Evolutionary conservation across 1,140 invertebrate genomes (phyloP), one percentile per base, ranked within the genome.

Genomic region (Apocrypta bakeri): DNA sequence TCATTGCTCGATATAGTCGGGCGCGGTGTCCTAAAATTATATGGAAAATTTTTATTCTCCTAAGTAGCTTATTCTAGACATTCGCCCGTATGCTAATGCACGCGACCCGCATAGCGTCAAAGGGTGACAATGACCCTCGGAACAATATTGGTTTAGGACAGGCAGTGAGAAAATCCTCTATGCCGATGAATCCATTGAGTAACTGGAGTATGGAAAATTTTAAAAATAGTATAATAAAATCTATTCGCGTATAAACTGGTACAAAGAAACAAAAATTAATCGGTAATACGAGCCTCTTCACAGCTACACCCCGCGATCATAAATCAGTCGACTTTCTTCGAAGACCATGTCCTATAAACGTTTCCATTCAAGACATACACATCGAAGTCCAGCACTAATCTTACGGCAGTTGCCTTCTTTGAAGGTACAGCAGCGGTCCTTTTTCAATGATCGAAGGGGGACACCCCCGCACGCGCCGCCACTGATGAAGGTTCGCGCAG

Each of bases 391-490:
- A 69, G 31, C n/a, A 81, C 71, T 81, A 86, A 86, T 88, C 85
- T 87, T 61, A 81, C 84, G 83, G 85, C 83, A 82, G 85, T 88
- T 88, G 81, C 64, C 33, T 63, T 29, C 42, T 31, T 33, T 64
- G 25, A 63, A 73, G 72, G 68, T 25, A 9, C 63, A 48, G 72
- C 63, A 29, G 48, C 63, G 68, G 72, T 66, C 48, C 77, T 82
- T 81, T 75, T 56, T n/a, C 48, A 56, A n/a, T n/a, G 17, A 56
- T 56, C 21, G 33, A 27, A 61, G 31, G 24, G 75, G 24, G 79
- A 85, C 84, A 84, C 86, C 80, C 85, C 86, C 85, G 84, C 86
- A 82, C 85, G 85, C 48, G 48, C 48, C 21, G 21, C 48, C 48
- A n/a, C 48, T n/a, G 48, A 56, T 56, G 48, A 56, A 56, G 42